Conservation (phyloP, 2,797 vertebrate genomes). For the Cuculus canorus region DNA sequence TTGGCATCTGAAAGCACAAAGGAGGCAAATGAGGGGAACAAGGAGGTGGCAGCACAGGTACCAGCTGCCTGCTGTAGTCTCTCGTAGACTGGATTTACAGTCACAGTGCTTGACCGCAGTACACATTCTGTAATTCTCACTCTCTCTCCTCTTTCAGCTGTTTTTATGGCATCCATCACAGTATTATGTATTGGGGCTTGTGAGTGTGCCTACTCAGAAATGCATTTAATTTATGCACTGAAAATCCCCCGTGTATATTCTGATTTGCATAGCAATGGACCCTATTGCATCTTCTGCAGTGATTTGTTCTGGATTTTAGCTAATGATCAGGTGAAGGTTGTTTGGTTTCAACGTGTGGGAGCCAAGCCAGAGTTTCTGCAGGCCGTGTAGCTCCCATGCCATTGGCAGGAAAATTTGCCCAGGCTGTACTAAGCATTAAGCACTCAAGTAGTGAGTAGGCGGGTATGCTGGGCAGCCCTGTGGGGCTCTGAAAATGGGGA, state of each 20-base stretch:
- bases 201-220: not conserved
- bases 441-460: not conserved
- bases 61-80: not conserved
- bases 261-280: conserved; percentile 31
- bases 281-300: not conserved
- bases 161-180: not conserved
- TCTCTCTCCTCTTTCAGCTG: not conserved
- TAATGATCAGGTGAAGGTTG: conserved; percentile 15
- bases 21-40: not conserved
- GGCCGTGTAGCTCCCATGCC: not conserved
- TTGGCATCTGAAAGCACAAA: not conserved
- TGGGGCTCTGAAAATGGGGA: not conserved
- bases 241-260: not conserved
- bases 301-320: conserved; percentile 25
- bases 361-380: not conserved
- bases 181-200: not conserved
- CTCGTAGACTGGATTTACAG: not conserved
- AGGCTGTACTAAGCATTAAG: not conserved
- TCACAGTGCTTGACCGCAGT: not conserved
- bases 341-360: not conserved
- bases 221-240: not conserved
- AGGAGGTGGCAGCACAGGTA: not conserved
- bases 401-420: not conserved
- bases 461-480: not conserved
- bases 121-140: not conserved